Base-by-base conservation (phyloP, 1,140 invertebrate genomes). In the Apis florea region DNA sequence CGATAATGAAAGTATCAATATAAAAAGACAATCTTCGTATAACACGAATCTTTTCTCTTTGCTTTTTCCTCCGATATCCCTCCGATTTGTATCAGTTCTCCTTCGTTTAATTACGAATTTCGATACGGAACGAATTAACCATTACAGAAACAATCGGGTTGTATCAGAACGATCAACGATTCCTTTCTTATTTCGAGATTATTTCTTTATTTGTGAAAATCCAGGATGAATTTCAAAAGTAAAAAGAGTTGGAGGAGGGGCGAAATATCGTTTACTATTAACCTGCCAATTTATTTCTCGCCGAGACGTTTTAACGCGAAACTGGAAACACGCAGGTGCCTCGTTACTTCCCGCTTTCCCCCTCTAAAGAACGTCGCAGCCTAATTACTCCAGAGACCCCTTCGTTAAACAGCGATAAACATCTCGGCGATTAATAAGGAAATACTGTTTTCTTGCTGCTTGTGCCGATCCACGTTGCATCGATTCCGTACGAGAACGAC, bases 391-490 rank as follows among this genome's bases (percentile, higher is more conserved):
- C 24, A 58, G 4, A 49, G 69, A 70, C 71, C 61, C 73, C 47
- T 74, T 87, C 84, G 69, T 86, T 87, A 87, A 87, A 67, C 75
- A 86, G n/a, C 54, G 85, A 87, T 87, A 86, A 86, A 66, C 77
- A 87, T 87, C 85, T 77, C 26, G 72, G 19, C 76, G 68, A 87
- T 87, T 87, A 86, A 86, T 83, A 85, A 75, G 76, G 68, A 66
- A 40, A 83, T 86, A 64, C 71, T 61, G 76, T 72, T 85, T 83
- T 67, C 71, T 83, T 54, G 79, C 10, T 63, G 54, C 58, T 56
- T 26, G 66, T 59, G 54, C 70, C 63, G 73, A 56, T 51, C 26
- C 26, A 19, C 61, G 59, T 24, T 69, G 73, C 56, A 61, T 51
- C 73, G 58, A 64, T 86, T 85, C 68, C 53, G 51, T 21, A 59